Percentiles rank a stretch among this genome's conserved stretches.
These are phyloP conservation scores for Stegodyphus mimosarum DNA, from an alignment of 1,140 invertebrate genomes.

Conservation along the genomic window DNA sequence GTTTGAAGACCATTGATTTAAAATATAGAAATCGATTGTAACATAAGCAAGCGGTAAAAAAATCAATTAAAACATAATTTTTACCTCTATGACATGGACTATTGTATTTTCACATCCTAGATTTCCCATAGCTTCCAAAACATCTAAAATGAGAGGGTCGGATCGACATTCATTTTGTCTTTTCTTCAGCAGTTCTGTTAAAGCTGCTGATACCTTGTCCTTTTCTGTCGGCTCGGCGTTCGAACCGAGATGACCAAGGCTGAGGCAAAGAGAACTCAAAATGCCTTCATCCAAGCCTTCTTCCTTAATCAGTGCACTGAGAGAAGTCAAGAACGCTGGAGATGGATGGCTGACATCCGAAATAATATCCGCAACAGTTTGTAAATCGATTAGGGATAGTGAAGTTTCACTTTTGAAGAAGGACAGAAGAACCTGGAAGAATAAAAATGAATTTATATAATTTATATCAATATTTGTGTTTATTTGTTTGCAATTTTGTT, in stretches of 20 bases:
- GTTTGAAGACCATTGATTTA: too few species aligned
- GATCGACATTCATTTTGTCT: neutral
- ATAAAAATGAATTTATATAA: neutral
- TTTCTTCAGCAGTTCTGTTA: neutral
- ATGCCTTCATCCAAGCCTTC: neutral
- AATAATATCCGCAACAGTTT: conserved; percentile 15
- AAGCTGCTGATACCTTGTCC: neutral
- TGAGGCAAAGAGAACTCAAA: neutral
- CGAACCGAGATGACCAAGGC: conserved; percentile 20
- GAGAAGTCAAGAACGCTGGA: neutral
- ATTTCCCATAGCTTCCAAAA: conserved; percentile 60
- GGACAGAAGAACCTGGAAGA: neutral
- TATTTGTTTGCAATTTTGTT: too few species aligned
- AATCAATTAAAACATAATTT: neutral
- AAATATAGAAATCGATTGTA: too few species aligned
- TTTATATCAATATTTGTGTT: too few species aligned
- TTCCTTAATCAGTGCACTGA: neutral
- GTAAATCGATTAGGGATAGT: neutral
- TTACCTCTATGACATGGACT: conserved; percentile 2
- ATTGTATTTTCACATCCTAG: conserved; percentile 9
- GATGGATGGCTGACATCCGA: conserved; percentile 25
- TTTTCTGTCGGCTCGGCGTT: neutral
- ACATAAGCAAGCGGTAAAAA: too few species aligned
- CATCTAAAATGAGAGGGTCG: conserved; percentile 9
- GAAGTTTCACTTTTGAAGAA: neutral